These are phyloP conservation scores for Numida meleagris DNA, from an alignment of 2,113 vertebrate genomes.

Conservation along the genomic window DNA sequence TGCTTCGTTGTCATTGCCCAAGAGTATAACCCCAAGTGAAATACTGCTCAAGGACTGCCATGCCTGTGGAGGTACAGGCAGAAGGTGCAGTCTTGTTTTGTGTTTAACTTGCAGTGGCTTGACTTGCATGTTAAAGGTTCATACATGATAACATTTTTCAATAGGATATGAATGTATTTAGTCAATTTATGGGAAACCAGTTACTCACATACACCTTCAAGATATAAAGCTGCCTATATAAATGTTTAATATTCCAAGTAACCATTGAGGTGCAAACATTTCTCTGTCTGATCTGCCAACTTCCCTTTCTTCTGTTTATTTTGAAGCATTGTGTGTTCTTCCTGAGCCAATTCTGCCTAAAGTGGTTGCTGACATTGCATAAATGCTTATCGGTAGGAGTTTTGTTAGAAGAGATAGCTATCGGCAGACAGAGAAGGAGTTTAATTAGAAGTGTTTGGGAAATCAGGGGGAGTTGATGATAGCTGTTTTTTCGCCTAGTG, in stretches of 20 bases:
- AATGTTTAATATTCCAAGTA: conserved; percentile 55
- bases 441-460: conserved; percentile 53
- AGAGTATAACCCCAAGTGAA: background rate
- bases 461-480: conserved; percentile 49
- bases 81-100: background rate
- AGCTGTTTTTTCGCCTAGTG: background rate
- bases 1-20: background rate
- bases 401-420: conserved; percentile 42
- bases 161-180: background rate
- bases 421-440: conserved; percentile 37
- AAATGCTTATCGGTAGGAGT: conserved; percentile 47
- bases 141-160: conserved; percentile 2
- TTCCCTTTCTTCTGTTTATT: conserved; percentile 43
- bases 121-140: conserved; percentile 8
- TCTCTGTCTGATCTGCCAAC: background rate
- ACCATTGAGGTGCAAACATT: conserved; percentile 41
- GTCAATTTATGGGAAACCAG: conserved; percentile 28
- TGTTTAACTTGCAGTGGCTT: background rate
- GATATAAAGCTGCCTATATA: conserved; percentile 43
- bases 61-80: background rate
- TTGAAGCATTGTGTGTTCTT: conserved; percentile 36
- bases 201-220: background rate
- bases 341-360: conserved; percentile 36
- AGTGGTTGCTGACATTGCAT: conserved; percentile 55
- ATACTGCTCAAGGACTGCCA: background rate